Evolutionary conservation across 2,888 invertebrate species (phyloP), one percentile per base, ranked within the genome.

Genomic region (Athalia cordata): DNA sequence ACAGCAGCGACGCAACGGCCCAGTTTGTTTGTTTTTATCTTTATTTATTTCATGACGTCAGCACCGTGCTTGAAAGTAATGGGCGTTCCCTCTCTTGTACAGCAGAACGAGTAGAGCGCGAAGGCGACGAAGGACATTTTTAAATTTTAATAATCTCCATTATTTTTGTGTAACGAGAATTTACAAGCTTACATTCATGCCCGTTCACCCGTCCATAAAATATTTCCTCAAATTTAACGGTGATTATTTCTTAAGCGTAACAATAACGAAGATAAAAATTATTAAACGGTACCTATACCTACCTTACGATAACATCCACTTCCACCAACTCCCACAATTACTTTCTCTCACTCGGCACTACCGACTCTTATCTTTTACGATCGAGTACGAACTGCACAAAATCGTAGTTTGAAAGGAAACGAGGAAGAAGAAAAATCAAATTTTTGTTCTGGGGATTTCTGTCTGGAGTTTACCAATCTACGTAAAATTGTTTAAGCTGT

Each of bases 11-110:
- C 68, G 68, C 68, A 55, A 55, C 55, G 29, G 55, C 68, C 68
- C 68, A 59, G 78, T 75, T 75, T 78, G 43, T 81, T 81, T 81
- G 79, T 80, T 80, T 81, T 72, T 81, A 80, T 81, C 80, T 78
- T 78, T 78, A 83, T 84, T 82, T 82, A 83, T 82, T 83, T 82
- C 82, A 82, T 80, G 82, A 83, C 80, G 82, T 82, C 81, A 80
- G 70, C 74, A 77, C 75, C 57, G 74, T 78, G 78, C 62, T 70
- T 45, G 79, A 80, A 80, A 77, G 79, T 83, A 83, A 83, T 82
- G 82, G 79, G 75, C 64, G 52, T 75, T 47, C 47, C 15, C 62
- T 62, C 62, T 50, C 11, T 52, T 75, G 29, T 43, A 3, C 15
- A 61, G 50, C 75, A 62, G 29, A 29, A 29, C 29, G 29, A 29